These are phyloP conservation scores for Patella depressa DNA, from an alignment of 2,888 invertebrate genomes.

Conservation along the genomic window DNA sequence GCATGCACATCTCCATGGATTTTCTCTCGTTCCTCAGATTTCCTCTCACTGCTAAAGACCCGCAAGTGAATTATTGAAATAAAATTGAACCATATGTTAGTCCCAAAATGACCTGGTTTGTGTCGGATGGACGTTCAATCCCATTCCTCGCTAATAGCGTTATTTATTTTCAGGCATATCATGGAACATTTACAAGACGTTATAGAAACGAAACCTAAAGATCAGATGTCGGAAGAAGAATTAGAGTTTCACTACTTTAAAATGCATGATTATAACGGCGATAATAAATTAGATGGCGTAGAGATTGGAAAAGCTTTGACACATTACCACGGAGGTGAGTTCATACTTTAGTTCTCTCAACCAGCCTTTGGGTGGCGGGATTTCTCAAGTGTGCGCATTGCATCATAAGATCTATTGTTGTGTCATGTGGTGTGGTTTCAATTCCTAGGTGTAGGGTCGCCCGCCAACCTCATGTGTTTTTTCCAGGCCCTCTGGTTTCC, in stretches of 20 bases:
- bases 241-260: constrained; percentile 67
- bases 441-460: too few species aligned
- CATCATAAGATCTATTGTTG: too few species aligned
- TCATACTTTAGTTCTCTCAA: not conserved
- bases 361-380: too few species aligned
- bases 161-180: constrained; percentile 55
- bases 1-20: not conserved
- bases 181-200: constrained; percentile 62
- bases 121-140: too few species aligned
- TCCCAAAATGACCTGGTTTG: too few species aligned
- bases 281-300: constrained; percentile 64
- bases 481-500: too few species aligned
- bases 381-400: too few species aligned
- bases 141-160: not conserved
- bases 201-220: constrained; percentile 57
- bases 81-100: too few species aligned
- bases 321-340: constrained; percentile 58
- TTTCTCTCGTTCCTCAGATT: not conserved
- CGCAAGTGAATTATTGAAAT: too few species aligned
- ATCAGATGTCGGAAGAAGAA: constrained; percentile 64
- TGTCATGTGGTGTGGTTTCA: too few species aligned
- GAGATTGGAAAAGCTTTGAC: constrained; percentile 65
- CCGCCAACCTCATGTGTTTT: too few species aligned
- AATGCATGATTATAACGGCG: constrained; percentile 64
- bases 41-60: too few species aligned